Conservation (phyloP, 92 coral and sea anemone species). For the Zoanthus gigantus region DNA sequence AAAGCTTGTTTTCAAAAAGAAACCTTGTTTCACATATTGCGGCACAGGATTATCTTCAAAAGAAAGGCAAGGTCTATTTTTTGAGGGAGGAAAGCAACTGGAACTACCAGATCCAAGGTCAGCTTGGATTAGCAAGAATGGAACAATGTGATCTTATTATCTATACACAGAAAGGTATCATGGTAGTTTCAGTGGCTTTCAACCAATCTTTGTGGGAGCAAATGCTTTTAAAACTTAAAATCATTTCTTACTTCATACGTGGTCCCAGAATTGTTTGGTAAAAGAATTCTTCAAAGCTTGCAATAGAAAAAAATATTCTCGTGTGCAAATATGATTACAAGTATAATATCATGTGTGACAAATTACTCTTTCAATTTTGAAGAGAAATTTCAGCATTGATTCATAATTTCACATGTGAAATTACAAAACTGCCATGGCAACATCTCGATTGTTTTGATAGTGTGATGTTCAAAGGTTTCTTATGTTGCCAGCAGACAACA, state of each 20-base stretch:
- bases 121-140: slow-evolving; percentile 33
- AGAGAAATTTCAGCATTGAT: not conserved
- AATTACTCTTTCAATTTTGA: not conserved
- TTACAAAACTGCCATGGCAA: not conserved
- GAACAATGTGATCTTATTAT: slow-evolving; percentile 37
- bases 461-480: slow-evolving; percentile 8
- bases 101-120: slow-evolving; percentile 61
- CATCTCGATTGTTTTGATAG: slow-evolving; percentile 13
- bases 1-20: slow-evolving; percentile 21
- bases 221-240: not conserved
- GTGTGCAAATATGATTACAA: slow-evolving; percentile 9
- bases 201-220: slow-evolving; percentile 31
- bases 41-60: not conserved
- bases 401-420: no score
- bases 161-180: slow-evolving; percentile 51
- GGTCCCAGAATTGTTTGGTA: slow-evolving; percentile 19
- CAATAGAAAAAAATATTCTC: slow-evolving; percentile 5
- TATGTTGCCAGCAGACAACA: slow-evolving; percentile 1
- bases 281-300: not conserved
- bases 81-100: slow-evolving; percentile 35
- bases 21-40: slow-evolving; percentile 2
- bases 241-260: not conserved
- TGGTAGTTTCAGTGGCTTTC: slow-evolving; percentile 48
- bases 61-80: not conserved
- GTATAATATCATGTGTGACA: no score